phyloP scores from a whole-genome alignment of 2,888 invertebrate species.

The Pseudanteris insignis region DNA sequence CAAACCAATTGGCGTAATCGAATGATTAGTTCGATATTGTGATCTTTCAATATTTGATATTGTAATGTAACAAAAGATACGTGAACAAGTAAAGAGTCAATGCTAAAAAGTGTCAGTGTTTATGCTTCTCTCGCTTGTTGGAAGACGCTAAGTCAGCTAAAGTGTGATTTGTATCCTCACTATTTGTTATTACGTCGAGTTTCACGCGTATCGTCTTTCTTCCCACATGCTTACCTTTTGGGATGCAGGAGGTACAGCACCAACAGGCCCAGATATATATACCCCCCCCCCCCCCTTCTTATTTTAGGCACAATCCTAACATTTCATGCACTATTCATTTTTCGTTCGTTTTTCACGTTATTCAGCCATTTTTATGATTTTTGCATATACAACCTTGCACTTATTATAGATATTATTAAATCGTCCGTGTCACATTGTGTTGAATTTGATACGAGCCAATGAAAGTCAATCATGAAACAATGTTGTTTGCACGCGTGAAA shows the following conservation, averaged over 20 bases:
- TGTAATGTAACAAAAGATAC: conserved; percentile 16
- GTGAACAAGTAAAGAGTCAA: too few species aligned
- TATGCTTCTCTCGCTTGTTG: conserved; percentile 45
- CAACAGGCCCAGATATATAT: conserved; percentile 22
- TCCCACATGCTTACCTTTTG: conserved; percentile 64
- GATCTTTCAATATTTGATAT: too few species aligned
- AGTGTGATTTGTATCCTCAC: conserved; percentile 33
- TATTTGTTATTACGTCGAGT: conserved; percentile 49
- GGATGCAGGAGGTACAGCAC: conserved; percentile 64
- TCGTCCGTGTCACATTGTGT: too few species aligned
- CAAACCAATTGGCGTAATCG: too few species aligned
- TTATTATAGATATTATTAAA: too few species aligned
- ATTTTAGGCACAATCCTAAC: conserved; percentile 9
- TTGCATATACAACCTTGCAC: too few species aligned
- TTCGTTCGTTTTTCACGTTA: neutral
- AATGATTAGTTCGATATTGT: too few species aligned
- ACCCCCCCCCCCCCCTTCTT: too few species aligned
- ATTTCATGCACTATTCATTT: conserved; percentile 2
- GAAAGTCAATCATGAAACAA: too few species aligned
- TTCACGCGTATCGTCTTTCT: conserved; percentile 59
- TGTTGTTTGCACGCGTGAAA: too few species aligned
- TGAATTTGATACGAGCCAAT: too few species aligned
- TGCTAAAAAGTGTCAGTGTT: conserved; percentile 46
- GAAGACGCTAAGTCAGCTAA: conserved; percentile 32
- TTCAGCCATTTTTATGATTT: too few species aligned